These are phyloP conservation scores for Amiota minor DNA, from an alignment of 2,888 invertebrate species.

Conservation along the genomic window DNA sequence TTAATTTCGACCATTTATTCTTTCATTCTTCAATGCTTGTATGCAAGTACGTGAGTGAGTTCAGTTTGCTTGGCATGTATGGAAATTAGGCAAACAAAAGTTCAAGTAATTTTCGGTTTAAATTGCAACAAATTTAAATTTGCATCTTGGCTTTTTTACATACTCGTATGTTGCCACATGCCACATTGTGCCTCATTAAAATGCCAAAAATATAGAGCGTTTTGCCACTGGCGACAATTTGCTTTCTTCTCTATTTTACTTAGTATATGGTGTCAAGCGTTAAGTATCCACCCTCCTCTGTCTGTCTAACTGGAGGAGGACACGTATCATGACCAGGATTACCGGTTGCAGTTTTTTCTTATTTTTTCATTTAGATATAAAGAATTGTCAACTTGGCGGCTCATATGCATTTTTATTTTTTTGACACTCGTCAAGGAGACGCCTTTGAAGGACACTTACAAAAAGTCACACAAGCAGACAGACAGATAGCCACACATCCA, in stretches of 20 bases:
- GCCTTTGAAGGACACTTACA: conserved; percentile 9
- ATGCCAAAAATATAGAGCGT: conserved; percentile 8
- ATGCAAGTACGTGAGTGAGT: background rate
- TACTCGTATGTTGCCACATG: conserved; percentile 9
- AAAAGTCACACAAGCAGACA: background rate
- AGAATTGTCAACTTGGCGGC: background rate
- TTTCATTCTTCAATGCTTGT: background rate
- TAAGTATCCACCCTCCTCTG: background rate
- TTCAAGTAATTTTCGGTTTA: background rate
- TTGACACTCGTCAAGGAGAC: background rate
- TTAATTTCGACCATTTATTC: background rate
- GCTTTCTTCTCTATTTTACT: background rate
- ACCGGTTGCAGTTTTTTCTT: conserved; percentile 8
- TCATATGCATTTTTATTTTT: conserved; percentile 12
- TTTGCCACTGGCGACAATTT: background rate
- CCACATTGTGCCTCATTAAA: conserved; percentile 31
- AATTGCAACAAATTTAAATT: conserved; percentile 11
- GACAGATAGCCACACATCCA: background rate
- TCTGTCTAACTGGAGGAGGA: background rate
- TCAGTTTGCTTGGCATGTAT: background rate
- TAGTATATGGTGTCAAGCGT: background rate
- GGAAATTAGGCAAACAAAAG: conserved; percentile 1
- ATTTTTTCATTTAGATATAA: too few species aligned
- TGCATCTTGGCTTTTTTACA: background rate
- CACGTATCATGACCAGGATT: conserved; percentile 25